Evolutionary conservation across 1,140 invertebrate species (phyloP).

Genomic region (Aricia agestis): DNA sequence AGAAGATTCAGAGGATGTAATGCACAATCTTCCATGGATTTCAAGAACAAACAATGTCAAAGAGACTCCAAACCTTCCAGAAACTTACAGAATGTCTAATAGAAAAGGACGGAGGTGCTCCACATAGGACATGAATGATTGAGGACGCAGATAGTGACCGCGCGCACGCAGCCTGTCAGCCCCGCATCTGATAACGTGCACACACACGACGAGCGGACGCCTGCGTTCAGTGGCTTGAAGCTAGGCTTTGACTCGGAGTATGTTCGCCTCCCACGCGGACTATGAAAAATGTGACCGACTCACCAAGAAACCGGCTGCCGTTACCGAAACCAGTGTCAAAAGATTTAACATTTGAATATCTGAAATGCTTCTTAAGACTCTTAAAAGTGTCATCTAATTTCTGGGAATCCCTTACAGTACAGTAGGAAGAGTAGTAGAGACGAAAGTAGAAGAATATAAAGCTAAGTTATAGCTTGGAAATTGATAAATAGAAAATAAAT

Average conservation of each 20-base stretch:
- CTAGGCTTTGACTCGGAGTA: no score
- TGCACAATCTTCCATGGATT: background rate
- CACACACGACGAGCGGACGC: slow-evolving; percentile 34
- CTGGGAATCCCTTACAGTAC: no score
- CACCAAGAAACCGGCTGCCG: no score
- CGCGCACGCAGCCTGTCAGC: slow-evolving; percentile 30
- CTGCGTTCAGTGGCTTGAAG: slow-evolving; percentile 19
- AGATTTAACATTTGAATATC: background rate
- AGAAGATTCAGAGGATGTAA: no score
- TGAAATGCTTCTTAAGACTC: background rate
- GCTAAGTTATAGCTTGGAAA: no score
- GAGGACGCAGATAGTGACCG: slow-evolving; percentile 23
- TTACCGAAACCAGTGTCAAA: slow-evolving; percentile 22
- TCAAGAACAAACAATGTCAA: background rate
- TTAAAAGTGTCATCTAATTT: no score
- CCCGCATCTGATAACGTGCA: slow-evolving; percentile 46
- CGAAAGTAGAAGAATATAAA: no score
- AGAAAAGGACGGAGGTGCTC: background rate
- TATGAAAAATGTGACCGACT: no score
- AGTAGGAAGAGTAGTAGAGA: no score
- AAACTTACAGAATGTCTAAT: background rate
- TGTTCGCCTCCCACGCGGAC: no score
- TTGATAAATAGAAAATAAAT: no score
- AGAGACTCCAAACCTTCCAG: background rate
- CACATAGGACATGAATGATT: slow-evolving; percentile 14